Evolutionary conservation across 1,140 invertebrate genomes (phyloP).

Genomic region (Melipona quadrifasciata): DNA sequence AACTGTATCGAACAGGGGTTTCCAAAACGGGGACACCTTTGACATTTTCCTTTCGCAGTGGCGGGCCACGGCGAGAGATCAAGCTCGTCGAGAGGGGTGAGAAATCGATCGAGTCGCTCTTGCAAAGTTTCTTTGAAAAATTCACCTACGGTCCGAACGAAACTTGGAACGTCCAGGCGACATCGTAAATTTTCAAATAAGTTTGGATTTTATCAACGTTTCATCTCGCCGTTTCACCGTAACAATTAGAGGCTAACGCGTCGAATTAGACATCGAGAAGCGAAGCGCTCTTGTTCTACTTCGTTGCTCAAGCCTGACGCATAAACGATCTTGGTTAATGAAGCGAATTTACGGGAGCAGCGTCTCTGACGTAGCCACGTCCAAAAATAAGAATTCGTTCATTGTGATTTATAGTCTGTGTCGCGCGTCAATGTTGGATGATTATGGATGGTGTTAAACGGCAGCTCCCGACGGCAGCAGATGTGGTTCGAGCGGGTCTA

Average conservation of each 20-base stretch:
- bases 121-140: neutral
- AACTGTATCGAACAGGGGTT: neutral
- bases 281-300: neutral
- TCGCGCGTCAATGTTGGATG: slow-evolving; percentile 36
- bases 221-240: neutral
- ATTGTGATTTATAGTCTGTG: slow-evolving; percentile 34
- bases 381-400: slow-evolving; percentile 34
- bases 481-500: slow-evolving; percentile 51
- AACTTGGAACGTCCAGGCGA: neutral
- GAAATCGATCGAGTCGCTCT: neutral
- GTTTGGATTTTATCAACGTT: neutral
- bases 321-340: neutral
- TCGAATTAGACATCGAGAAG: neutral
- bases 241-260: neutral
- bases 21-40: neutral
- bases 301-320: neutral
- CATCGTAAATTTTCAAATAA: neutral
- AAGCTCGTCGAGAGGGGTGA: neutral
- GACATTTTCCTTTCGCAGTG: neutral
- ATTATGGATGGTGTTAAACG: slow-evolving; percentile 51
- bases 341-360: neutral
- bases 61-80: neutral
- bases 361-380: neutral
- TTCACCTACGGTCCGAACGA: neutral
- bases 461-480: slow-evolving; percentile 38